These are phyloP conservation scores for Acanthisitta chloris DNA, from an alignment of 2,113 vertebrate species.

Conservation along the genomic window DNA sequence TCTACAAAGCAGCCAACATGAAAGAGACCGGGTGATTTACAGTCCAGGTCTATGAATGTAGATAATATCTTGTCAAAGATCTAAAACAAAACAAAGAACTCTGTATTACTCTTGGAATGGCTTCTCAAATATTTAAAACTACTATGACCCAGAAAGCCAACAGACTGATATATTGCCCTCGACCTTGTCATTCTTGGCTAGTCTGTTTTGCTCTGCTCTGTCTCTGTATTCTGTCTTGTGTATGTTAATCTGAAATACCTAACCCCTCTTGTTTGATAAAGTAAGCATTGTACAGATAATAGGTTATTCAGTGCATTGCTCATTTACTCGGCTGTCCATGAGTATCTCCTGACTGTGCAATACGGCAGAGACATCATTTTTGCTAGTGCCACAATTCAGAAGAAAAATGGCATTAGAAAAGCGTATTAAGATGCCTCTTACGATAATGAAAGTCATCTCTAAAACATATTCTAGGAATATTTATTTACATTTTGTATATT, in stretches of 20 bases:
- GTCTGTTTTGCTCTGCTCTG: background rate
- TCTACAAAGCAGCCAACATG: slow-evolving; percentile 2
- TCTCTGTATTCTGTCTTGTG: background rate
- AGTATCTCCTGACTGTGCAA: background rate
- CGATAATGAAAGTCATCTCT: background rate
- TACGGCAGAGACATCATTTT: background rate
- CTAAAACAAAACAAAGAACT: slow-evolving; percentile 16
- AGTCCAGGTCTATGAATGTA: background rate
- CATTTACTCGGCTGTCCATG: background rate
- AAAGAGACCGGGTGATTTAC: slow-evolving; percentile 47
- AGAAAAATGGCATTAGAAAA: background rate
- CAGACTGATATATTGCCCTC: background rate
- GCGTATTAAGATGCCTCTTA: background rate
- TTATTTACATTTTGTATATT: background rate
- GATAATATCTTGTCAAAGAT: slow-evolving; percentile 48
- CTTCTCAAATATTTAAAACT: slow-evolving; percentile 57
- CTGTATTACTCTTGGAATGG: background rate
- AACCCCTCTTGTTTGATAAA: background rate
- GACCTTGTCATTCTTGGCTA: background rate
- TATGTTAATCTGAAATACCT: background rate
- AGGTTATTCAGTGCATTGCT: background rate
- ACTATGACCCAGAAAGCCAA: slow-evolving; percentile 5
- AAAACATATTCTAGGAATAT: background rate
- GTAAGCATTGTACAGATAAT: background rate
- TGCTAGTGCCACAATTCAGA: background rate